Percentiles rank a stretch among this genome's conserved stretches.
These are phyloP conservation scores for Melanotaenia maccullochi DNA, from an alignment of 2,797 vertebrate genomes.

Conservation along the genomic window DNA sequence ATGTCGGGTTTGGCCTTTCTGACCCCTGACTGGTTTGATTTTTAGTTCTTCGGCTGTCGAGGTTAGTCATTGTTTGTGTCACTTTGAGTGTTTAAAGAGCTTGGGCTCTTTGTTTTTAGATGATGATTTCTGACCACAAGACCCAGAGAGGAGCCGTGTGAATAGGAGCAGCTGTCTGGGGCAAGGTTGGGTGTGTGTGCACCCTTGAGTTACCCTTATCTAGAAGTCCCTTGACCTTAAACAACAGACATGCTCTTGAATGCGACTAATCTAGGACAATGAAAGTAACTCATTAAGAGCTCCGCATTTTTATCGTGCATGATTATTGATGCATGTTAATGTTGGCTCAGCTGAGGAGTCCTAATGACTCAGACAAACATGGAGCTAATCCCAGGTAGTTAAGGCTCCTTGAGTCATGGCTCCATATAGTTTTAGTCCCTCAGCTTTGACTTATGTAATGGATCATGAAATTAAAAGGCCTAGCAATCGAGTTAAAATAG, in stretches of 20 bases:
- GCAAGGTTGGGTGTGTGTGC: conserved; percentile 1
- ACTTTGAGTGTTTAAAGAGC: conserved; percentile 51
- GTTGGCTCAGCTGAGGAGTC: conserved; percentile 33
- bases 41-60: conserved; percentile 49
- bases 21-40: conserved; percentile 52
- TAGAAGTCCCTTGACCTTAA: conserved; percentile 43
- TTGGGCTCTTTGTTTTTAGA: conserved; percentile 66
- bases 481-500: neutral
- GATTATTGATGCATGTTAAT: conserved; percentile 66
- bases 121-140: conserved; percentile 53
- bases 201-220: conserved; percentile 30
- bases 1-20: conserved; percentile 60
- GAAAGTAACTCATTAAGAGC: conserved; percentile 38
- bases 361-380: conserved; percentile 38
- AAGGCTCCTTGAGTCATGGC: conserved; percentile 8
- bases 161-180: conserved; percentile 67
- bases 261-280: conserved; percentile 31
- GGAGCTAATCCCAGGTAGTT: conserved; percentile 38
- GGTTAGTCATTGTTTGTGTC: conserved; percentile 64
- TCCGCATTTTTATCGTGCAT: conserved; percentile 25
- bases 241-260: conserved; percentile 53
- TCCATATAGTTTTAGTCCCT: conserved; percentile 3
- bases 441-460: conserved; percentile 9
- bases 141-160: conserved; percentile 40
- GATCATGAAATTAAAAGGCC: conserved; percentile 28